phyloP scores from a whole-genome alignment of 2,113 vertebrate species.

The Mystacornis crossleyi region DNA sequence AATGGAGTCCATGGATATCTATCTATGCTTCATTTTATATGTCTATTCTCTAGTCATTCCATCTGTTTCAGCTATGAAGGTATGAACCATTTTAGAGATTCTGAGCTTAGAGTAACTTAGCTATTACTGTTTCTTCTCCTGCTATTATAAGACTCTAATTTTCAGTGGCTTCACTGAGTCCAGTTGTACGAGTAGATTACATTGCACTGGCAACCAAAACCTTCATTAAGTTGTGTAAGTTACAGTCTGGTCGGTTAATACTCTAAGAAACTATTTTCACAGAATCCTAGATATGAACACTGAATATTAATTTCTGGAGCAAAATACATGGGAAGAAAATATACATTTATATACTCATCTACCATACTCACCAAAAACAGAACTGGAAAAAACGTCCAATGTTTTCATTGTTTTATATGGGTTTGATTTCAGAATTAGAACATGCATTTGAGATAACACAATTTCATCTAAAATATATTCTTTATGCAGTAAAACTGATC shows the following conservation, averaged over 20 bases:
- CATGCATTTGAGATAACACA: neutral
- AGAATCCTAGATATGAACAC: neutral
- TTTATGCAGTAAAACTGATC: neutral
- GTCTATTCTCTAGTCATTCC: neutral
- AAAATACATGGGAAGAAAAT: neutral
- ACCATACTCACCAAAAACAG: neutral
- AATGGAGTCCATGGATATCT: neutral
- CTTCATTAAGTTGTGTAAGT: neutral
- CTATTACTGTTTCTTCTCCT: neutral
- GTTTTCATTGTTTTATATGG: neutral
- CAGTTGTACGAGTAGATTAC: neutral
- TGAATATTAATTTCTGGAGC: neutral
- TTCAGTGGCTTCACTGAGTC: neutral
- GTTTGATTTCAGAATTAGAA: neutral
- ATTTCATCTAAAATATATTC: neutral
- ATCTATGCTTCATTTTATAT: neutral
- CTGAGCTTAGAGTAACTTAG: neutral
- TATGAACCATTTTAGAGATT: neutral
- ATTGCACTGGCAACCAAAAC: neutral
- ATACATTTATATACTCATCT: neutral
- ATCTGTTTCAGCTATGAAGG: neutral
- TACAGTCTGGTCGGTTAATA: neutral
- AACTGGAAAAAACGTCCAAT: fast-evolving
- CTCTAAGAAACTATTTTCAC: neutral
- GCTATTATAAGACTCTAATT: neutral